phyloP scores from a whole-genome alignment of 2,797 vertebrate genomes.

The Phaenicophaeus curvirostris region DNA sequence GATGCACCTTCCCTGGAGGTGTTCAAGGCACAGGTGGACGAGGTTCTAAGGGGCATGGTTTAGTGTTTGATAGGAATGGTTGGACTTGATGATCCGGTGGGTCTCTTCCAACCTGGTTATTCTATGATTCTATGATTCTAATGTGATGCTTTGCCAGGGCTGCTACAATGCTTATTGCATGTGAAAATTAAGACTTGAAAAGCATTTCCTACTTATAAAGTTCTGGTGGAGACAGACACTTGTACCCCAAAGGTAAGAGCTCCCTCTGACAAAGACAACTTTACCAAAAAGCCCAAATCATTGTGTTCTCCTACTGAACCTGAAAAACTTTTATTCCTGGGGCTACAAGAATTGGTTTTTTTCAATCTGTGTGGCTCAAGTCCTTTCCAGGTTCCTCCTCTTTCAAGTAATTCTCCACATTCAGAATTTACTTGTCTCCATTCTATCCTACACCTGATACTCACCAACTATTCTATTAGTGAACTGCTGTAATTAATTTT shows the following conservation, averaged over 20 bases:
- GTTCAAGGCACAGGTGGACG: too few relatives aligned
- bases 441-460: not conserved
- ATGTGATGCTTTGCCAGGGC: not conserved
- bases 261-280: not conserved
- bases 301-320: not conserved
- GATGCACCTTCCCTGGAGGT: too few relatives aligned
- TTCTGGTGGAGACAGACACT: not conserved
- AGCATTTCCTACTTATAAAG: not conserved
- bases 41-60: too few relatives aligned
- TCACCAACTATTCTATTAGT: constrained; percentile 28
- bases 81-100: too few relatives aligned
- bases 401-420: not conserved
- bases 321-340: not conserved
- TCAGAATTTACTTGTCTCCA: not conserved
- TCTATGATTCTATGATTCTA: too few relatives aligned
- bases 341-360: not conserved
- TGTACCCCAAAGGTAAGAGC: not conserved
- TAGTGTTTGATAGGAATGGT: too few relatives aligned
- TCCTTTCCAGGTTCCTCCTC: not conserved
- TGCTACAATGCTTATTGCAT: not conserved
- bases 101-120: too few relatives aligned
- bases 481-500: constrained; percentile 69
- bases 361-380: not conserved
- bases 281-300: not conserved
- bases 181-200: not conserved